Percentiles rank a stretch among this genome's conserved stretches.
Conservation (phyloP, 1,140 invertebrate genomes). For the Leptonema lineaticorne region DNA sequence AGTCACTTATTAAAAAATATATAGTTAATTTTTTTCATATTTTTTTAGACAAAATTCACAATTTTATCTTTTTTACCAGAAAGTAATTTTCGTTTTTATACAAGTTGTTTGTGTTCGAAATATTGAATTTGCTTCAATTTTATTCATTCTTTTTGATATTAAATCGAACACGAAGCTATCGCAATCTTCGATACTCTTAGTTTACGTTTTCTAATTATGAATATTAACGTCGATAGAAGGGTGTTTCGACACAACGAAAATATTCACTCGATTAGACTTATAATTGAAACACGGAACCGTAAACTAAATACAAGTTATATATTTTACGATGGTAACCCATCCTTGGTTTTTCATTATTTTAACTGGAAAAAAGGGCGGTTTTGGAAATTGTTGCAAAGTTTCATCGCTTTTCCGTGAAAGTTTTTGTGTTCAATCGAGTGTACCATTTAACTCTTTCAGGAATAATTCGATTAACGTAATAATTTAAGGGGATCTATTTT, state of each 20-base stretch:
- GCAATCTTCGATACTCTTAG: no score
- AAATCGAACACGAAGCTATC: no score
- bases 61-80: no score
- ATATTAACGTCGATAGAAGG: background rate
- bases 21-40: no score
- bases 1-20: no score
- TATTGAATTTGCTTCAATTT: background rate
- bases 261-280: background rate
- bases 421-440: background rate
- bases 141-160: background rate
- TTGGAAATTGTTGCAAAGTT: background rate
- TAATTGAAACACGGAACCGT: constrained; percentile 3
- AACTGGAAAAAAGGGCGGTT: background rate
- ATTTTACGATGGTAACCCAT: no score
- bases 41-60: no score
- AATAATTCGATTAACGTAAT: no score
- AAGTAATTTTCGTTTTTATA: background rate
- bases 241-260: constrained; percentile 1
- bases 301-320: background rate
- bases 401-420: background rate
- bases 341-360: no score
- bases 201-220: background rate
- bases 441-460: no score
- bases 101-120: no score
- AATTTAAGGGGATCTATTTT: no score